phyloP scores from a whole-genome alignment of 2,888 invertebrate species.

The Tenthredo amoena region DNA sequence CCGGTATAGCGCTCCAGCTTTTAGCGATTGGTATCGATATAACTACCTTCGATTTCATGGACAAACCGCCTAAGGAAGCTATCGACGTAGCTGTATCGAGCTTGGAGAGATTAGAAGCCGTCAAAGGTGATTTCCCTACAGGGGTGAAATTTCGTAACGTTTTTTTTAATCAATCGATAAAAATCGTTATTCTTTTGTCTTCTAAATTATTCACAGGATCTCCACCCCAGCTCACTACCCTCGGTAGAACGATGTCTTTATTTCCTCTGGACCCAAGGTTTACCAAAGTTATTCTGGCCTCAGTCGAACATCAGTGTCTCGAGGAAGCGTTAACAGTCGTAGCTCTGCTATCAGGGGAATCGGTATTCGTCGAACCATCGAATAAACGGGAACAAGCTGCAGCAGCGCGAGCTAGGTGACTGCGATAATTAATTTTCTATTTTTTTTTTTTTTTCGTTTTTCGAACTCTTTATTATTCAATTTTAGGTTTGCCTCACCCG shows the following conservation, averaged over 20 bases:
- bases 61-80: slow-evolving; percentile 89
- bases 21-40: slow-evolving; percentile 92
- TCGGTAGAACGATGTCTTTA: slow-evolving; percentile 92
- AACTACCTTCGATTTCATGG: slow-evolving; percentile 93
- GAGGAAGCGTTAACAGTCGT: slow-evolving; percentile 93
- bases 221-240: slow-evolving; percentile 85
- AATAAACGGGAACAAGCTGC: slow-evolving; percentile 89
- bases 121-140: slow-evolving; percentile 66
- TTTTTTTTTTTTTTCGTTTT: neutral
- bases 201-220: slow-evolving; percentile 64
- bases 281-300: slow-evolving; percentile 89
- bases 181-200: slow-evolving; percentile 2
- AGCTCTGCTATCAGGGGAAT: slow-evolving; percentile 93
- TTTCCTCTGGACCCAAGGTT: slow-evolving; percentile 96
- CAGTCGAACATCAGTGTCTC: slow-evolving; percentile 88
- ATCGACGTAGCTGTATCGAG: slow-evolving; percentile 83
- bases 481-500: slow-evolving; percentile 88
- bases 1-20: slow-evolving; percentile 89
- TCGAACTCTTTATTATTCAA: neutral
- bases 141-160: neutral
- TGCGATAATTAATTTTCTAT: neutral
- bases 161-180: neutral
- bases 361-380: slow-evolving; percentile 87
- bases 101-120: slow-evolving; percentile 82
- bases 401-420: slow-evolving; percentile 82